A percentile compares a stretch with the other conserved stretches of the same genome.
These are phyloP conservation scores for Tor tambroides DNA, from an alignment of 2,113 vertebrate genomes.

Conservation along the genomic window DNA sequence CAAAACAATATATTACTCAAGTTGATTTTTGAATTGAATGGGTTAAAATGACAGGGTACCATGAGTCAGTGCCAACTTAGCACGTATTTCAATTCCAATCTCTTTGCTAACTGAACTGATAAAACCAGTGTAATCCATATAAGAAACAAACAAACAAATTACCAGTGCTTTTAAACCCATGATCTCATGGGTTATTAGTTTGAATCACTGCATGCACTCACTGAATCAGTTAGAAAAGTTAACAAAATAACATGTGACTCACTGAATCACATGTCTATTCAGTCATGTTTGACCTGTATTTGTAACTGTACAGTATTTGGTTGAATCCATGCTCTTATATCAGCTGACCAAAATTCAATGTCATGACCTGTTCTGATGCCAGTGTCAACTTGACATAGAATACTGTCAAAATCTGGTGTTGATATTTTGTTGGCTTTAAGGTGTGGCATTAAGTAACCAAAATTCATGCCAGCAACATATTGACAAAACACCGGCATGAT, in stretches of 20 bases:
- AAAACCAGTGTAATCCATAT: not conserved
- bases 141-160: not conserved
- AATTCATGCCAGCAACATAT: not conserved
- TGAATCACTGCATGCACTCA: not conserved
- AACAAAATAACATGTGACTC: not conserved
- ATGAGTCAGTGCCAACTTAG: not conserved
- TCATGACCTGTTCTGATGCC: not conserved
- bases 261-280: not conserved
- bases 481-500: too few species aligned
- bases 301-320: too few species aligned
- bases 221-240: not conserved
- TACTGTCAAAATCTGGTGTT: not conserved
- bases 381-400: not conserved
- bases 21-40: not conserved
- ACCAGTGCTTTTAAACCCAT: not conserved
- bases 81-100: not conserved
- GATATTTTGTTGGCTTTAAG: not conserved
- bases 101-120: not conserved
- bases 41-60: not conserved
- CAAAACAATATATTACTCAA: not conserved
- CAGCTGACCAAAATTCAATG: not conserved
- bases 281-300: too few species aligned
- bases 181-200: not conserved
- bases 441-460: not conserved
- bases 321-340: not conserved